Evolutionary conservation across 2,888 invertebrate genomes (phyloP), one percentile per base, ranked within the genome.

Genomic region (Eudiplozoon nipponicum): DNA sequence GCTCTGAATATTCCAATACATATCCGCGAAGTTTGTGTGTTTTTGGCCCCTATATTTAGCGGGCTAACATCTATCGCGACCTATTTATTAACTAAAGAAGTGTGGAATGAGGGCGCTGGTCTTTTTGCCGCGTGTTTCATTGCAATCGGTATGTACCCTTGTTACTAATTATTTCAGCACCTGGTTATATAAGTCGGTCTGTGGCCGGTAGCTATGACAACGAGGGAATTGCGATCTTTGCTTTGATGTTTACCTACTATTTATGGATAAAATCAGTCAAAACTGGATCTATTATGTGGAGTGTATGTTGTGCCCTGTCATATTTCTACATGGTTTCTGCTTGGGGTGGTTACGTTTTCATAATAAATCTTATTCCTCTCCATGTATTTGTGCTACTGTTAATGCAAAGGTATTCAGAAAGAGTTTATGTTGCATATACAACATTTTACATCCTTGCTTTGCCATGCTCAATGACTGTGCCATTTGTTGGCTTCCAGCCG

Each of bases 341-440:
- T 48, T 94, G 94, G 94, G 94, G 94, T 49, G 94, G 94, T 47
- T 94, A 94, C 55, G 90, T 94, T 28, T 98, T 90, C 58, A 94
- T 98, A 51, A 94, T 90, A 55, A 98, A 98, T 62, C 63, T 98
- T 53, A 90, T 98, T 48, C 94, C 94, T 0, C 67, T 98, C 9
- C 94, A 98, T 55, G 86, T 86, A 3, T 84, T 94, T 61, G 72
- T 72, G 2, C 63, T 94, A 28, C 45, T 59, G 22, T 61, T 86
- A 34, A 86, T 90, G 80, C 90, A 86, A 28, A 67, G 86, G 39
- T 90, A 72, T 61, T 84, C 84, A 11, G 22, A 19, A 20, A n/a
- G 37, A 28, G 23, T 46, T 11, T 41, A 38, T 28, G 39, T 75
- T 49, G 84, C 86, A 53, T 94, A 94, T 60, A 72, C 77, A 0